A percentile compares a stretch with the other conserved stretches of the same genome.
These are phyloP conservation scores for Steinernema scapterisci DNA, from an alignment of 2,888 invertebrate genomes.

Conservation along the genomic window DNA sequence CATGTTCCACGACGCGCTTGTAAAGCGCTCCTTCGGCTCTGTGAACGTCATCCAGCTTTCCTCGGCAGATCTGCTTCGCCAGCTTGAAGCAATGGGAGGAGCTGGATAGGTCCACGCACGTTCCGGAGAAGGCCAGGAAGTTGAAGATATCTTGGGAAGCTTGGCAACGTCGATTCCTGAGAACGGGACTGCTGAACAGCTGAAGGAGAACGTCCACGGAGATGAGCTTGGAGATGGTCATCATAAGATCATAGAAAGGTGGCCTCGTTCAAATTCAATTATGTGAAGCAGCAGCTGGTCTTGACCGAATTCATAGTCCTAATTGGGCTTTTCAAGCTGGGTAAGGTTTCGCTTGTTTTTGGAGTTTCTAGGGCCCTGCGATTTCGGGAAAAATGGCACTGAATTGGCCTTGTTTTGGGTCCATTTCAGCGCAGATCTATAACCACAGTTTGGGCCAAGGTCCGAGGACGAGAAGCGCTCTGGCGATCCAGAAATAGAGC, in stretches of 20 bases:
- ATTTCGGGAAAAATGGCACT: too few species aligned
- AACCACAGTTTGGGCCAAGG: too few species aligned
- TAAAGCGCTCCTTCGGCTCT: neutral
- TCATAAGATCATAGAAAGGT: slow-evolving; percentile 39
- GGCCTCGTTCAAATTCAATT: slow-evolving; percentile 58
- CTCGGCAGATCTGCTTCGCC: slow-evolving; percentile 8
- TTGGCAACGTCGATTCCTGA: too few species aligned
- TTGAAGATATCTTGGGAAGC: too few species aligned
- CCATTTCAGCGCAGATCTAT: too few species aligned
- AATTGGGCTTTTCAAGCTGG: slow-evolving; percentile 71
- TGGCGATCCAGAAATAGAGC: too few species aligned
- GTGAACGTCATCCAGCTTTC: neutral
- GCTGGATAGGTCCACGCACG: neutral
- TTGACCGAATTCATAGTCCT: slow-evolving; percentile 71
- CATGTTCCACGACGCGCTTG: neutral
- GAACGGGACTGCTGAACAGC: too few species aligned
- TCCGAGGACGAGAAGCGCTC: too few species aligned
- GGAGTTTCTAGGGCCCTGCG: too few species aligned
- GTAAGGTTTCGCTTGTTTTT: slow-evolving; percentile 69
- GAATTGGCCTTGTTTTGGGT: too few species aligned
- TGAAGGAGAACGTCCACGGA: too few species aligned
- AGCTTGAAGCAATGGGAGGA: neutral
- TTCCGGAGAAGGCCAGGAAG: too few species aligned
- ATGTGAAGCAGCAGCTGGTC: slow-evolving; percentile 69
- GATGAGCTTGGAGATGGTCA: neutral